Conservation (phyloP, 2,113 vertebrate genomes). For the Entomyzon cyanotis region DNA sequence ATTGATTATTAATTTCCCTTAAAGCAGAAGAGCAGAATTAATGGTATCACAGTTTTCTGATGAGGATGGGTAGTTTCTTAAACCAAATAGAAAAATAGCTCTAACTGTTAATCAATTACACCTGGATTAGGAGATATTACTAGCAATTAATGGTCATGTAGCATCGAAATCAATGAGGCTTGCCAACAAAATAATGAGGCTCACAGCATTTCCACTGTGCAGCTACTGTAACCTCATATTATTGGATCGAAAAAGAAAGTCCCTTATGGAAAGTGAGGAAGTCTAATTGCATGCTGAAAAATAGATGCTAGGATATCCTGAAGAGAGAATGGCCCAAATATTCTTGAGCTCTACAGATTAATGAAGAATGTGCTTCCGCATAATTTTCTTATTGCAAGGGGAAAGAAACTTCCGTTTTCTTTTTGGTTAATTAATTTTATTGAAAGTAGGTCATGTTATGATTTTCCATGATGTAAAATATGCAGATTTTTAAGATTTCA, state of each 20-base stretch:
- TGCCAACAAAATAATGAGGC: slow-evolving; percentile 37
- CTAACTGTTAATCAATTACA: slow-evolving; percentile 43
- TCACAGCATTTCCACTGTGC: background rate
- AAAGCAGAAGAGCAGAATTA: slow-evolving; percentile 55
- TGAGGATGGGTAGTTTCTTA: slow-evolving; percentile 13
- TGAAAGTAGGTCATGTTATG: background rate
- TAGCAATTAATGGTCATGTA: slow-evolving; percentile 46
- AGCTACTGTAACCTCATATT: background rate
- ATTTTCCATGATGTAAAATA: background rate
- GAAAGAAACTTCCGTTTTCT: background rate
- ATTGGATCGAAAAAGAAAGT: background rate
- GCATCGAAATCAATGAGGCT: slow-evolving; percentile 55
- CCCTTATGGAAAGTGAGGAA: background rate
- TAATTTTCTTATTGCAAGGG: background rate
- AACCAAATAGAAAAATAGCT: slow-evolving; percentile 28
- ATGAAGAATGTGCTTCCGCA: background rate
- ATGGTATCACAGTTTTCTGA: slow-evolving; percentile 24
- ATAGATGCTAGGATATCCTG: background rate
- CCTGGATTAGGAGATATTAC: slow-evolving; percentile 44
- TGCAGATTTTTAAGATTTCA: slow-evolving; percentile 6
- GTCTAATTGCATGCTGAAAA: background rate
- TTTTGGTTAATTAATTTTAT: background rate
- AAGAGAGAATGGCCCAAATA: background rate
- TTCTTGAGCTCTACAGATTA: background rate
- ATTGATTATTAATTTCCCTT: slow-evolving; percentile 65